phyloP scores from a whole-genome alignment of 1,140 invertebrate genomes.

The Lepidurus arcticus region DNA sequence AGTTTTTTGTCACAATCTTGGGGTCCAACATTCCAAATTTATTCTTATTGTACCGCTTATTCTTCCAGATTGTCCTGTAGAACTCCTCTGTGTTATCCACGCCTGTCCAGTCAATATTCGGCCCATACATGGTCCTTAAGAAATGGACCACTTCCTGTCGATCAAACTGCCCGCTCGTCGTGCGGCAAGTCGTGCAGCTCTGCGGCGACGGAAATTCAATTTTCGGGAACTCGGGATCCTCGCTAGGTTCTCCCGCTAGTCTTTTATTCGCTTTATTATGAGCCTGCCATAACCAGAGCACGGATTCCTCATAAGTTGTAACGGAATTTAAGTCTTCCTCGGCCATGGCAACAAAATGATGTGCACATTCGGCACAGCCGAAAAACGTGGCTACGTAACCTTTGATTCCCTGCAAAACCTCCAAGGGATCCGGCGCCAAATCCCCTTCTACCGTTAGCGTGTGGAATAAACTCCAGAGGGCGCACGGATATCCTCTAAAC shows the following conservation, averaged over 20 bases:
- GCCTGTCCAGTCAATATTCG: constrained; percentile 45
- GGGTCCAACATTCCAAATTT: constrained; percentile 6
- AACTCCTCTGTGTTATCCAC: constrained; percentile 27
- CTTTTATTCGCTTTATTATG: constrained; percentile 91
- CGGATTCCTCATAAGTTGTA: constrained; percentile 60
- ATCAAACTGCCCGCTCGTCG: constrained; percentile 57
- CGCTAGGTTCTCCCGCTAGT: constrained; percentile 73
- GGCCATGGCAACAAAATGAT: constrained; percentile 79
- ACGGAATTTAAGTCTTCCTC: constrained; percentile 57
- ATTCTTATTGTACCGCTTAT: constrained; percentile 26
- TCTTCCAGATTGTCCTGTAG: constrained; percentile 10
- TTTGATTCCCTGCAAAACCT: constrained; percentile 73
- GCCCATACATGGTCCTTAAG: constrained; percentile 65
- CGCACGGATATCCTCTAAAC: constrained; percentile 86
- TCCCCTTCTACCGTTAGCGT: constrained; percentile 66
- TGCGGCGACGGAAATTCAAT: constrained; percentile 72
- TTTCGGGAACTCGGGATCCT: constrained; percentile 87
- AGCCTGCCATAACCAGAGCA: constrained; percentile 90
- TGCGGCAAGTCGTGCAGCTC: constrained; percentile 57
- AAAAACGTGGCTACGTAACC: constrained; percentile 90
- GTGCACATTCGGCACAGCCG: constrained; percentile 81
- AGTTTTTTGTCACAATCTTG: not conserved
- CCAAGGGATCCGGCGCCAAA: constrained; percentile 46
- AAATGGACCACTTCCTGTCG: constrained; percentile 64
- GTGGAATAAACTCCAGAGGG: constrained; percentile 93